Conservation (phyloP, 1,140 invertebrate genomes). For the Formica exsecta region DNA sequence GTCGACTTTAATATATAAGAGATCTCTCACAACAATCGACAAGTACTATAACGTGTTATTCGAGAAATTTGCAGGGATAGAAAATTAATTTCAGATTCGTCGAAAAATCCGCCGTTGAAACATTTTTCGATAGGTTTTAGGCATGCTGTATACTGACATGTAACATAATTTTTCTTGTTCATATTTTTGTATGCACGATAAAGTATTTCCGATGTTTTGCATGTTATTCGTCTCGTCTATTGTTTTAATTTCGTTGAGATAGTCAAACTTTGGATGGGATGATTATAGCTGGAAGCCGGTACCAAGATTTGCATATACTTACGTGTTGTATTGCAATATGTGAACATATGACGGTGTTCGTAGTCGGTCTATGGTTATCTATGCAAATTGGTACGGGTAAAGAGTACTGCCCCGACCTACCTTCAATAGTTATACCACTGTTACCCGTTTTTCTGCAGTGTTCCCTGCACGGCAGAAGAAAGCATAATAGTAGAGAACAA, state of each 20-base stretch:
- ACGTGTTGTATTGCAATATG: constrained; percentile 70
- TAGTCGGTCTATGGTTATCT: constrained; percentile 70
- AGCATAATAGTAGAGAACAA: not conserved
- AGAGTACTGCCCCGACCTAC: constrained; percentile 42
- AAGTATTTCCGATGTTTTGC: not conserved
- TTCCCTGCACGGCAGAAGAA: constrained; percentile 14
- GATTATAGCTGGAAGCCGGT: constrained; percentile 21
- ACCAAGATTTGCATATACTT: constrained; percentile 72
- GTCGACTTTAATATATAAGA: too few species aligned
- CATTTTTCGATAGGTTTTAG: not conserved
- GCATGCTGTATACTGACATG: not conserved
- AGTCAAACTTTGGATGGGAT: not conserved
- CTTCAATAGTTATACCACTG: constrained; percentile 18
- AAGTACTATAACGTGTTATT: not conserved
- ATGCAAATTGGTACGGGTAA: constrained; percentile 74
- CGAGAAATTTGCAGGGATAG: not conserved
- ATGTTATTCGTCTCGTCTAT: not conserved
- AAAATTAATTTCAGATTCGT: constrained; percentile 11
- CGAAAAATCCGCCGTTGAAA: not conserved
- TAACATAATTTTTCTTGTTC: not conserved
- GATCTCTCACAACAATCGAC: too few species aligned
- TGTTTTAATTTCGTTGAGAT: not conserved
- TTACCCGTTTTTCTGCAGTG: constrained; percentile 19
- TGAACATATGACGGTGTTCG: constrained; percentile 61
- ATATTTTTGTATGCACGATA: not conserved